These are phyloP conservation scores for Drosophila melanica DNA, from an alignment of 1,140 invertebrate species.

Conservation along the genomic window DNA sequence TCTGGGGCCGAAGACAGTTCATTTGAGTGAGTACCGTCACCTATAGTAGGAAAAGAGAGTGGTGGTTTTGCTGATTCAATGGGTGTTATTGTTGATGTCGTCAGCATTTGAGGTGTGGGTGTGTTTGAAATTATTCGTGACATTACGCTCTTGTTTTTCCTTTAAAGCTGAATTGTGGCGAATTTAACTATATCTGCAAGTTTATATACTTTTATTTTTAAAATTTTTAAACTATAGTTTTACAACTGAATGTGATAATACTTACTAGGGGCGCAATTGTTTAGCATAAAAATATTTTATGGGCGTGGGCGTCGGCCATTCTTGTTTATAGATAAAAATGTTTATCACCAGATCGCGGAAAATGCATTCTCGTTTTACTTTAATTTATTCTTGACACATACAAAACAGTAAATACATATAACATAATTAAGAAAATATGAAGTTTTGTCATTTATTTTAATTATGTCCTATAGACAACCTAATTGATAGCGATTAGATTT, in stretches of 20 bases:
- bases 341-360: constrained; percentile 39
- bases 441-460: constrained; percentile 70
- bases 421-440: constrained; percentile 33
- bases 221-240: background rate
- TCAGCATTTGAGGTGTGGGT: constrained; percentile 80
- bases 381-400: constrained; percentile 44
- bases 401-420: constrained; percentile 20
- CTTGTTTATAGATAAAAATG: constrained; percentile 52
- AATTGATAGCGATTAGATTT: constrained; percentile 24
- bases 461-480: constrained; percentile 61
- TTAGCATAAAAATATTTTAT: constrained; percentile 63
- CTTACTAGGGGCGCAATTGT: constrained; percentile 59
- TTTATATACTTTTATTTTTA: background rate
- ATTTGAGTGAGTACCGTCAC: constrained; percentile 44
- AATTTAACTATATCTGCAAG: constrained; percentile 36
- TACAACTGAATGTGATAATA: background rate
- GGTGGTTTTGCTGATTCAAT: constrained; percentile 66
- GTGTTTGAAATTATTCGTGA: constrained; percentile 77
- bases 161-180: constrained; percentile 25
- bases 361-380: constrained; percentile 32
- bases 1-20: constrained; percentile 50
- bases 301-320: constrained; percentile 73
- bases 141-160: constrained; percentile 55
- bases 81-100: constrained; percentile 74
- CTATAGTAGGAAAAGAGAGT: constrained; percentile 58